These are phyloP conservation scores for Orthosia gothica DNA, from an alignment of 2,888 invertebrate genomes.

Conservation along the genomic window DNA sequence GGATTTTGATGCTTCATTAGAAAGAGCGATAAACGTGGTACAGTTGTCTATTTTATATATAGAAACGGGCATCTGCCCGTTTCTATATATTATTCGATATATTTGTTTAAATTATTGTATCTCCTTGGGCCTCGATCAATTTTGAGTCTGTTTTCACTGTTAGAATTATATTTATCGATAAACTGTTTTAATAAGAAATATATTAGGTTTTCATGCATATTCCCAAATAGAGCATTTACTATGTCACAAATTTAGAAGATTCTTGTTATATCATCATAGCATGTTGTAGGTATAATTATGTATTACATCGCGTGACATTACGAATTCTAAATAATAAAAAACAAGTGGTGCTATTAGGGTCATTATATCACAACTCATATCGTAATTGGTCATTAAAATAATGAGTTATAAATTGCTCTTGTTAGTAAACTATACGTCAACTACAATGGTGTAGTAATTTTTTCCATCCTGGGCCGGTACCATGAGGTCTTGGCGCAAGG, in stretches of 20 bases:
- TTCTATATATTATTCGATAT: too few relatives aligned
- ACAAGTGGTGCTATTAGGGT: constrained; percentile 38
- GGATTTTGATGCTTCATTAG: too few relatives aligned
- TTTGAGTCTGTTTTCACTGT: too few relatives aligned
- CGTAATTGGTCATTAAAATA: constrained; percentile 32
- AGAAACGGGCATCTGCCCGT: too few relatives aligned
- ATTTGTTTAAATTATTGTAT: too few relatives aligned
- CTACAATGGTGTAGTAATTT: neutral
- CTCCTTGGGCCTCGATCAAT: too few relatives aligned
- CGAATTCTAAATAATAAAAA: constrained; percentile 29
- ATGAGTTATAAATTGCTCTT: constrained; percentile 40
- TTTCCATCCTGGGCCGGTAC: neutral
- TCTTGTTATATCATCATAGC: neutral
- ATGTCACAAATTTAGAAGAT: neutral
- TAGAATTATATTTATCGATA: too few relatives aligned
- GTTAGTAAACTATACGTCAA: constrained; percentile 32
- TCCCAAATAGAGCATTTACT: neutral
- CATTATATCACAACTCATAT: constrained; percentile 21
- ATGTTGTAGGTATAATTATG: neutral
- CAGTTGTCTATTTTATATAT: too few relatives aligned
- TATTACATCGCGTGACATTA: constrained; percentile 26
- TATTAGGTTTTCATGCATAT: too few relatives aligned
- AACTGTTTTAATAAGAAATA: too few relatives aligned
- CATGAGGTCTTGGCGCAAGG: too few relatives aligned
- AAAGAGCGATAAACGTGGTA: too few relatives aligned